These are phyloP conservation scores for Mungos mungo DNA, from an alignment of 2,113 vertebrate genomes.

Conservation along the genomic window DNA sequence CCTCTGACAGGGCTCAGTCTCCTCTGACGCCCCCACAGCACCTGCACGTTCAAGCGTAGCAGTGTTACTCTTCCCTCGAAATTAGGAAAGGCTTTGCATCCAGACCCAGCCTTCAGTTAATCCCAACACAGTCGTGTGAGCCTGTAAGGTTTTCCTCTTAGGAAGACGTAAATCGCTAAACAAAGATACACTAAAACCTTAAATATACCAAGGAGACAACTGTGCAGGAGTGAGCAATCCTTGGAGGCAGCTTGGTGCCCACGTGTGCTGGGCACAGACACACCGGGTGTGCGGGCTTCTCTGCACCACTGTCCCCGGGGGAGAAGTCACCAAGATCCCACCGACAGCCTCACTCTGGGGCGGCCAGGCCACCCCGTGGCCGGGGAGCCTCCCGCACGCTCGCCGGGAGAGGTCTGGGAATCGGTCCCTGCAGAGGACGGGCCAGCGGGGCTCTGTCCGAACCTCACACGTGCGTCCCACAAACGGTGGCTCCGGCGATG, in stretches of 20 bases:
- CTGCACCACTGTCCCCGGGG: rapidly evolving
- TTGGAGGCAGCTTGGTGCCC: neutral
- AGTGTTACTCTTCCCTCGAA: neutral
- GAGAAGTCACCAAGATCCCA: neutral
- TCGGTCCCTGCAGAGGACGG: neutral
- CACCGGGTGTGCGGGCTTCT: neutral
- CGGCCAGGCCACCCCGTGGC: neutral
- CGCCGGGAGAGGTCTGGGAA: neutral
- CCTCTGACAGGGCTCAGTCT: too few relatives aligned
- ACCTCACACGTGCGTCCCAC: neutral
- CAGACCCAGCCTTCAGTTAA: neutral
- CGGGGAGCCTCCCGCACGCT: rapidly evolving
- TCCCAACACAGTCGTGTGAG: neutral
- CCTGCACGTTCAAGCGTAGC: neutral
- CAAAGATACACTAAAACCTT: neutral
- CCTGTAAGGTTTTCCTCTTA: neutral
- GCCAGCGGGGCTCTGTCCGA: neutral
- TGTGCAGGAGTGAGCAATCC: too few relatives aligned
- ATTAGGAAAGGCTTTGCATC: neutral
- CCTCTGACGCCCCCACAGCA: neutral
- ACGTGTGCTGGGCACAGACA: neutral
- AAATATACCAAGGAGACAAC: neutral
- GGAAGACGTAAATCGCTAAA: neutral
- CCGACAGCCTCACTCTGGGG: neutral
- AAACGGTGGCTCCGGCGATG: rapidly evolving